Evolutionary conservation across 2,797 vertebrate genomes (phyloP).

Genomic region (Pseudocheirus occidentalis): DNA sequence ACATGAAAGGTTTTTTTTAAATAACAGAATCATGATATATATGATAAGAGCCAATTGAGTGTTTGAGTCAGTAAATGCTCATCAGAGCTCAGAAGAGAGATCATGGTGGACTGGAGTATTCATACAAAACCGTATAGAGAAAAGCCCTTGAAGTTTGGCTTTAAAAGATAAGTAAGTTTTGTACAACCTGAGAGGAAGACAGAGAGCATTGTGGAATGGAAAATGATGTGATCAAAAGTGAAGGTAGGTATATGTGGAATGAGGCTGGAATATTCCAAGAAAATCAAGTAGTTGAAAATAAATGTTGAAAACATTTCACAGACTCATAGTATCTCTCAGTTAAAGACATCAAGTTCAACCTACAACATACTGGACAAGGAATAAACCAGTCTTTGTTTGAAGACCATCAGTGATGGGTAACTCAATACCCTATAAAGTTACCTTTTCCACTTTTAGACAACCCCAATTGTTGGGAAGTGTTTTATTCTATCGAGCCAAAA

Average conservation of each 20-base stretch:
- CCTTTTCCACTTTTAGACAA: background rate
- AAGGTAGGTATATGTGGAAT: background rate
- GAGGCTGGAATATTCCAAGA: background rate
- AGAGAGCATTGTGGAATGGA: background rate
- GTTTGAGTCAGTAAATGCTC: background rate
- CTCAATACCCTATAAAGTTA: background rate
- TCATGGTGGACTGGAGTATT: background rate
- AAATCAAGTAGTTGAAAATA: background rate
- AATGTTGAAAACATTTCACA: background rate
- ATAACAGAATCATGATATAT: background rate
- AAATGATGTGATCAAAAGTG: background rate
- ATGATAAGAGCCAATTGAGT: background rate
- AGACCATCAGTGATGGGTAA: background rate
- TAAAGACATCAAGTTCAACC: background rate
- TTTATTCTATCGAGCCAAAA: background rate
- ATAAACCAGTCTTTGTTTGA: background rate
- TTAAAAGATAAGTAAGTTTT: background rate
- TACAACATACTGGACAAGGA: background rate
- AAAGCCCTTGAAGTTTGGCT: background rate
- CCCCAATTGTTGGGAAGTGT: background rate
- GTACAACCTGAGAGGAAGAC: background rate
- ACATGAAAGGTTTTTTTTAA: background rate
- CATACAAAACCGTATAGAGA: background rate
- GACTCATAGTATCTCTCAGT: background rate
- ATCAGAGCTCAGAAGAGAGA: background rate